phyloP scores from a whole-genome alignment of 2,797 vertebrate species.

The Hippopotamyrus pictus region DNA sequence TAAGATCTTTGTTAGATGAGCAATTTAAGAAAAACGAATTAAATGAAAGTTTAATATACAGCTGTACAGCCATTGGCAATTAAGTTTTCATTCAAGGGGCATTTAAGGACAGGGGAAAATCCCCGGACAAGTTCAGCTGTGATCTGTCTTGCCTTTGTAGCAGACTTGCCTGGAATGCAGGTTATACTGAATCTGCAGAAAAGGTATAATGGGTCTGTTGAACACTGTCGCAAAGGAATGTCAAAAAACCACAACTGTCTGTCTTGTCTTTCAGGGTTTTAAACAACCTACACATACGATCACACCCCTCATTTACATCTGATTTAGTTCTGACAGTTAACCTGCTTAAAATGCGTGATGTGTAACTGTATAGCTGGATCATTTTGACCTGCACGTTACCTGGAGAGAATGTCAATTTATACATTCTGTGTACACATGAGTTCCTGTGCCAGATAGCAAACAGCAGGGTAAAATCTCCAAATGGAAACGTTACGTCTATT shows the following conservation, averaged over 20 bases:
- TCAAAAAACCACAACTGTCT: not conserved
- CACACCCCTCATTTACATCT: not conserved
- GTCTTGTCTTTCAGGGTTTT: not conserved
- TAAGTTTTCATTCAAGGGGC: not conserved
- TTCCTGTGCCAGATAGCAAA: not conserved
- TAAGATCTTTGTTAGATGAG: slow-evolving; percentile 1
- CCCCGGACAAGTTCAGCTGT: not conserved
- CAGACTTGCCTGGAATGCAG: slow-evolving; percentile 6
- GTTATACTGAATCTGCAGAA: not conserved
- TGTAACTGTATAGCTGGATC: not conserved
- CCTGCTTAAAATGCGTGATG: not conserved
- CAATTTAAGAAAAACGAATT: not conserved
- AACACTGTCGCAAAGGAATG: not conserved
- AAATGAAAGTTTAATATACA: not conserved
- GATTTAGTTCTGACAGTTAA: not conserved
- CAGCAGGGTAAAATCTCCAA: not conserved
- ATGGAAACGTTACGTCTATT: not conserved
- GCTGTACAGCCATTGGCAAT: not conserved
- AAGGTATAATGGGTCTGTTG: not conserved
- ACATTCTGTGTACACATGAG: not conserved
- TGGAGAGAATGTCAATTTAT: not conserved
- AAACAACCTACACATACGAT: not conserved
- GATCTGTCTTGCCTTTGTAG: not conserved
- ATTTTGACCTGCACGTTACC: not conserved
- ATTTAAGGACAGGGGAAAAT: not conserved